Percentiles rank a stretch among this genome's conserved stretches.
These are phyloP conservation scores for Lasioglossum villosulum DNA, from an alignment of 2,888 invertebrate species.

Conservation along the genomic window DNA sequence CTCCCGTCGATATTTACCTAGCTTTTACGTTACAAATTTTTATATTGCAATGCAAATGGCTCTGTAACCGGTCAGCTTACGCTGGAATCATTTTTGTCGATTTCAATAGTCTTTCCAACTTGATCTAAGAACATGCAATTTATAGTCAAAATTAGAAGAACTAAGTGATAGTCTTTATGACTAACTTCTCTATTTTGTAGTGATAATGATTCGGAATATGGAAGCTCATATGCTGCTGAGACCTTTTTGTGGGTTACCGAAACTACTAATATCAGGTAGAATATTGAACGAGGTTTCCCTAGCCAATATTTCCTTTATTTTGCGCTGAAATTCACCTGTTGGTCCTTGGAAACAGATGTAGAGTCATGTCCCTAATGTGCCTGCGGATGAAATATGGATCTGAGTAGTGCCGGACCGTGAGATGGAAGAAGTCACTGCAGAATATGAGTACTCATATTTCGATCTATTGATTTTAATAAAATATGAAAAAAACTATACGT, in stretches of 20 bases:
- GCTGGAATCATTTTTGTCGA: not conserved
- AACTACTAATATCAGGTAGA: not conserved
- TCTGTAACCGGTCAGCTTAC: not conserved
- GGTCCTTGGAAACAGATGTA: conserved; percentile 1
- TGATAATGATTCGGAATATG: not conserved
- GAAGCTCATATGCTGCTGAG: not conserved
- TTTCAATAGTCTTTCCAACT: not conserved
- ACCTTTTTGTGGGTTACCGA: not conserved
- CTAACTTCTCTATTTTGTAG: not conserved
- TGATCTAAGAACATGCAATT: not conserved
- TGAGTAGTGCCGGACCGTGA: not conserved
- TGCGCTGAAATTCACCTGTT: not conserved
- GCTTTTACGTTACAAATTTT: not conserved
- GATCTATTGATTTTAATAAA: not conserved
- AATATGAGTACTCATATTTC: not conserved
- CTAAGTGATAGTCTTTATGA: not conserved
- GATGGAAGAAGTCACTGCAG: not conserved
- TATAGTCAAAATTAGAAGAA: not conserved
- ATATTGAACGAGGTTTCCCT: not conserved
- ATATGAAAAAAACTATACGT: not conserved
- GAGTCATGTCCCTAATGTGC: not conserved
- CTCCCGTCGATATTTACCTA: conserved; percentile 41
- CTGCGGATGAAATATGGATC: not conserved
- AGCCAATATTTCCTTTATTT: conserved; percentile 11
- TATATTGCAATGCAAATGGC: not conserved